These are phyloP conservation scores for Drosophila grimshawi DNA, from an alignment of 1,140 invertebrate genomes.

Conservation along the genomic window DNA sequence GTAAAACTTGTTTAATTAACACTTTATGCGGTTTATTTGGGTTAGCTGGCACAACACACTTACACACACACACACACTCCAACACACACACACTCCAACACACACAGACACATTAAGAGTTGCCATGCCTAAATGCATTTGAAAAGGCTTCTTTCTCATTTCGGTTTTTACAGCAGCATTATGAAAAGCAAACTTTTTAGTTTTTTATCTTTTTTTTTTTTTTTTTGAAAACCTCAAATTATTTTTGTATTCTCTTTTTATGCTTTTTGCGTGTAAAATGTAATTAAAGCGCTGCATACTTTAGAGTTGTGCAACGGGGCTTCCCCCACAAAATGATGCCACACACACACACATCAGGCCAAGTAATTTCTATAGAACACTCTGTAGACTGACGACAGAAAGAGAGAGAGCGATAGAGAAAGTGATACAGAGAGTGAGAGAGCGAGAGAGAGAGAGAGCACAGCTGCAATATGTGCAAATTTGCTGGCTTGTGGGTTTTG, in stretches of 20 bases:
- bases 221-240: conserved; percentile 33
- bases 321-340: conserved; percentile 32
- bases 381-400: background rate
- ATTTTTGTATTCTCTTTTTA: conserved; percentile 28
- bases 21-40: conserved; percentile 63
- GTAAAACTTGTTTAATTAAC: conserved; percentile 67
- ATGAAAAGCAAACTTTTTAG: conserved; percentile 32
- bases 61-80: background rate
- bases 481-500: conserved; percentile 44
- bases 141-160: conserved; percentile 68
- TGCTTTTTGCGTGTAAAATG: conserved; percentile 41
- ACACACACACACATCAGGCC: conserved; percentile 40
- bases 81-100: conserved; percentile 1
- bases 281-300: conserved; percentile 42
- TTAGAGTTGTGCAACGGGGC: conserved; percentile 5
- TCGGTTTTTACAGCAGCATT: conserved; percentile 33
- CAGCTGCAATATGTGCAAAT: conserved; percentile 44
- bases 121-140: conserved; percentile 53
- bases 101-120: conserved; percentile 3
- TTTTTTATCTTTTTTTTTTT: conserved; percentile 4
- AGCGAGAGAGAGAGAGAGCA: background rate
- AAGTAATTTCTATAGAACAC: conserved; percentile 39
- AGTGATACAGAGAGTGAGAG: background rate
- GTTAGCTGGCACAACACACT: conserved; percentile 42
- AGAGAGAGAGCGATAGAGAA: background rate